phyloP scores from a whole-genome alignment of 2,797 vertebrate genomes.

The Aplochiton taeniatus region DNA sequence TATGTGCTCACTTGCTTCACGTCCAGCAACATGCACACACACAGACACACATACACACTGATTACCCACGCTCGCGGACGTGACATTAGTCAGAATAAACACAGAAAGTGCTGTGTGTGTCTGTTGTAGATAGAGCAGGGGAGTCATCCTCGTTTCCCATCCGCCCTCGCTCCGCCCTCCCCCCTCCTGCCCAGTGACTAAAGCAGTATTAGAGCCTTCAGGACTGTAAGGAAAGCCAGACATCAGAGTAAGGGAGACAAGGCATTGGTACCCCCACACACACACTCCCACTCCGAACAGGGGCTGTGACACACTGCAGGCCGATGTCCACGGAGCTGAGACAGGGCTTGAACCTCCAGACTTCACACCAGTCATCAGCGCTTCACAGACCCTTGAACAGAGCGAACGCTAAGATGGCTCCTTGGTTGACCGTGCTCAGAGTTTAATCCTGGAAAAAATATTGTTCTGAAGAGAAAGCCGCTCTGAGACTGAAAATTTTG shows the following conservation, averaged over 20 bases:
- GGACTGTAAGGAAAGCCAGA: slow-evolving; percentile 79
- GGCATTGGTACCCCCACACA: slow-evolving; percentile 66
- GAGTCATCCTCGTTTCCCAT: slow-evolving; percentile 73
- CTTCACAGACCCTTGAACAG: not conserved
- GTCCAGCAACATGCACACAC: slow-evolving; percentile 21
- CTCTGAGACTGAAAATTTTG: too few species aligned
- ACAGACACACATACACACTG: slow-evolving; percentile 17
- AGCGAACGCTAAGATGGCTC: not conserved
- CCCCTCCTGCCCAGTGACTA: slow-evolving; percentile 69
- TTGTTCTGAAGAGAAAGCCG: too few species aligned
- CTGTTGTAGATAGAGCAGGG: slow-evolving; percentile 70
- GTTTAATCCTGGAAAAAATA: too few species aligned
- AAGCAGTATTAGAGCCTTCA: slow-evolving; percentile 87
- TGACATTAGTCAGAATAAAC: slow-evolving; percentile 55
- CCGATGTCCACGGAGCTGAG: not conserved
- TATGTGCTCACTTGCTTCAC: not conserved
- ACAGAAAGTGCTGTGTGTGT: slow-evolving; percentile 53
- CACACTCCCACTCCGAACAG: slow-evolving; percentile 36
- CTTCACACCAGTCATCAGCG: not conserved
- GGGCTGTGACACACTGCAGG: not conserved
- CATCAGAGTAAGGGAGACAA: slow-evolving; percentile 79
- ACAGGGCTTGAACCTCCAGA: not conserved
- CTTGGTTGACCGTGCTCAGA: not conserved
- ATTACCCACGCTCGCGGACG: slow-evolving; percentile 36
- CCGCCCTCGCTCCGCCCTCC: slow-evolving; percentile 88